Evolutionary conservation across 30 jellyfish, hydroid and myxozoan genomes (phyloP).

Genomic region (Hydractinia echinata): DNA sequence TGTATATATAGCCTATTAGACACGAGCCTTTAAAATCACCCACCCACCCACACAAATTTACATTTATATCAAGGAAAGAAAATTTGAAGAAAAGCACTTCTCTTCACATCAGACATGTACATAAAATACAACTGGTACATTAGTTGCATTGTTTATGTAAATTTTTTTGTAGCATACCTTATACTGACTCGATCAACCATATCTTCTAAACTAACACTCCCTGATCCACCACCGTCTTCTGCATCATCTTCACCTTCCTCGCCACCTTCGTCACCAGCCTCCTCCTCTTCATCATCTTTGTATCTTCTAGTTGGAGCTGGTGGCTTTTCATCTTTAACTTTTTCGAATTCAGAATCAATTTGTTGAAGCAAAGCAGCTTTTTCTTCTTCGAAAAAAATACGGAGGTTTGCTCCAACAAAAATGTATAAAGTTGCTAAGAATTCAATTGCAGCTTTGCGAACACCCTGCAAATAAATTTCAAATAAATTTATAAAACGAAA

Average conservation of each 20-base stretch:
- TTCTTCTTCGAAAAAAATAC: conserved; percentile 75
- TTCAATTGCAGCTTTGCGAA: conserved; percentile 67
- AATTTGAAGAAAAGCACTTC: too few relatives aligned
- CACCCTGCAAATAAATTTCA: conserved; percentile 50
- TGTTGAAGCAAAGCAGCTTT: conserved; percentile 79
- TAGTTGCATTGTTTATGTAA: too few relatives aligned
- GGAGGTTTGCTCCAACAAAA: conserved; percentile 73
- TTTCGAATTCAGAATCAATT: conserved; percentile 83
- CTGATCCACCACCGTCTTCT: conserved; percentile 54
- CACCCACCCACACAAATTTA: too few relatives aligned
- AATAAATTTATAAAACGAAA: not conserved
- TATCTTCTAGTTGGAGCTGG: conserved; percentile 73
- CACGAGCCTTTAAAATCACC: too few relatives aligned
- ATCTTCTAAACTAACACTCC: conserved; percentile 62
- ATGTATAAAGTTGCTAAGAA: conserved; percentile 62
- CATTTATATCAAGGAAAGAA: too few relatives aligned
- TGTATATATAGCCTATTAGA: too few relatives aligned
- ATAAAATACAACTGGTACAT: too few relatives aligned
- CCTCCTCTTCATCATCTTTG: conserved; percentile 54
- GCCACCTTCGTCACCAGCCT: conserved; percentile 43
- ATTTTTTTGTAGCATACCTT: conserved; percentile 20
- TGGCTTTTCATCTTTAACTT: conserved; percentile 85
- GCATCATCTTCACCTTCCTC: conserved; percentile 66
- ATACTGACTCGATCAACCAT: conserved; percentile 63
- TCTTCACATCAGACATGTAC: too few relatives aligned